Conservation (phyloP, 2,888 invertebrate genomes). For the Dasypogon diadema region DNA sequence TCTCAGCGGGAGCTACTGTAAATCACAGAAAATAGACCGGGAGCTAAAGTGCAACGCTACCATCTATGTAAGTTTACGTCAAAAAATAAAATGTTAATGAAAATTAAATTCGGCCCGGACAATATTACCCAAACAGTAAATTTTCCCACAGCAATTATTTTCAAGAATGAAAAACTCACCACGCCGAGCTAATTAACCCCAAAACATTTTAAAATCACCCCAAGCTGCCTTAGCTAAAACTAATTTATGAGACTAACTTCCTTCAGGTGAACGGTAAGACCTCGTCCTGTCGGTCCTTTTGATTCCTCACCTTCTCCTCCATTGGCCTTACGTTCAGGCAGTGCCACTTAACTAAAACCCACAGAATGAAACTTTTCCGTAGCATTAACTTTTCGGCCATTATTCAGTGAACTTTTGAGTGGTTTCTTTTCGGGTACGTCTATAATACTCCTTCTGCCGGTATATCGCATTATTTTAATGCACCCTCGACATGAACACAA, state of each 20-base stretch:
- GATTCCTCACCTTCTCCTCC: background rate
- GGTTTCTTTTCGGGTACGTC: slow-evolving; percentile 43
- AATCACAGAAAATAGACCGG: slow-evolving; percentile 5
- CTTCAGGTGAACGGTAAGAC: slow-evolving; percentile 24
- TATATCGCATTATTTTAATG: slow-evolving; percentile 16
- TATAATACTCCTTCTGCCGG: background rate
- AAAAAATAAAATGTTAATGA: slow-evolving; percentile 38
- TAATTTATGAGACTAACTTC: slow-evolving; percentile 37
- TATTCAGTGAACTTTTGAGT: slow-evolving; percentile 47
- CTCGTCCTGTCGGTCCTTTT: slow-evolving; percentile 12
- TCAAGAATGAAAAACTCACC: background rate
- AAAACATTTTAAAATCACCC: slow-evolving; percentile 34
- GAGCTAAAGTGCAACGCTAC: slow-evolving; percentile 14
- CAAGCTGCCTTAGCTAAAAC: slow-evolving; percentile 17
- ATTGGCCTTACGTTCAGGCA: background rate
- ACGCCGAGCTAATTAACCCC: slow-evolving; percentile 30
- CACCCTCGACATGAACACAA: slow-evolving; percentile 21
- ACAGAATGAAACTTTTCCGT: slow-evolving; percentile 45
- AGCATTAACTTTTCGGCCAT: slow-evolving; percentile 44
- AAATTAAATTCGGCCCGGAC: slow-evolving; percentile 19
- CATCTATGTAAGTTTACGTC: slow-evolving; percentile 7
- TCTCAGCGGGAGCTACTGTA: slow-evolving; percentile 11
- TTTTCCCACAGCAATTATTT: background rate
- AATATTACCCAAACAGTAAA: background rate
- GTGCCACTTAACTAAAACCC: slow-evolving; percentile 33